Evolutionary conservation across 2,888 invertebrate genomes (phyloP).

Genomic region (Gonocerus acuteangulatus): DNA sequence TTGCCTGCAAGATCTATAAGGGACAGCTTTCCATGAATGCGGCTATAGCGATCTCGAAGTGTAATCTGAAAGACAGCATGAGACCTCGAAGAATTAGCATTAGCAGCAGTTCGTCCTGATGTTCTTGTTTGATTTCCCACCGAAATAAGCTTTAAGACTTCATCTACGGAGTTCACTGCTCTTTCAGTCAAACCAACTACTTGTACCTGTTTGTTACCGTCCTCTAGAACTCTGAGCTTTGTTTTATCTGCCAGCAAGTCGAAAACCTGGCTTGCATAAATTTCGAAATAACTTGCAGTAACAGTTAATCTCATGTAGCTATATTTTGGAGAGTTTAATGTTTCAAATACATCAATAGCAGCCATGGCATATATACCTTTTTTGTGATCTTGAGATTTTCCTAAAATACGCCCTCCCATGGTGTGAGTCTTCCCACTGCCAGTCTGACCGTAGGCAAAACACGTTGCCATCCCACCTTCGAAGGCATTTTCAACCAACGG

Average conservation of each 20-base stretch:
- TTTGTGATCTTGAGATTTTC: conserved; percentile 90
- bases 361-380: conserved; percentile 98
- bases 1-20: conserved; percentile 96
- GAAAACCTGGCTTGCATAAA: conserved; percentile 95
- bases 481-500: conserved; percentile 95
- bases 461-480: conserved; percentile 98
- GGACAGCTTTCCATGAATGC: conserved; percentile 94
- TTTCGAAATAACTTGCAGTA: conserved; percentile 96
- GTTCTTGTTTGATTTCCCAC: conserved; percentile 87
- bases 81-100: conserved; percentile 94
- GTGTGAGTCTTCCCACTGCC: conserved; percentile 95
- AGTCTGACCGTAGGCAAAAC: conserved; percentile 99
- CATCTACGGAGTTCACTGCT: conserved; percentile 82
- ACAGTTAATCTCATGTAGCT: conserved; percentile 78
- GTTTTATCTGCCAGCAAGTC: conserved; percentile 85
- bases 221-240: conserved; percentile 90
- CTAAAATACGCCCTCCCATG: conserved; percentile 95
- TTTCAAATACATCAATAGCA: conserved; percentile 84
- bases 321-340: conserved; percentile 73
- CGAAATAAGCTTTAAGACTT: conserved; percentile 86
- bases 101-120: conserved; percentile 94
- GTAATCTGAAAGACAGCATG: conserved; percentile 99
- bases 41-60: conserved; percentile 67
- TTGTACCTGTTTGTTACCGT: conserved; percentile 95
- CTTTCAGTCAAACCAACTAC: conserved; percentile 92